These are phyloP conservation scores for Diabrotica virgifera DNA, from an alignment of 1,140 invertebrate genomes.

Conservation along the genomic window DNA sequence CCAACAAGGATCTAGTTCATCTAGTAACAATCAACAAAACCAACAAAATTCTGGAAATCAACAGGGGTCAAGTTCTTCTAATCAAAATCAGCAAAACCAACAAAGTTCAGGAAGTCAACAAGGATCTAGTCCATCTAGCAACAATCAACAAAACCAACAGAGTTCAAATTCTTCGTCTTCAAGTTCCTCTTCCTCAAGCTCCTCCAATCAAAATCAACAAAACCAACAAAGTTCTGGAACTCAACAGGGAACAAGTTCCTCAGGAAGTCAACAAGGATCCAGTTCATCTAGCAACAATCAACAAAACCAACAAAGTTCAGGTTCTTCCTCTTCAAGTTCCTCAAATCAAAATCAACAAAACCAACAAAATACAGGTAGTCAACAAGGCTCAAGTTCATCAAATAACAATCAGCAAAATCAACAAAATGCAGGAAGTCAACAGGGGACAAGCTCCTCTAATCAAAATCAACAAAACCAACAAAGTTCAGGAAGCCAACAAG, in stretches of 20 bases:
- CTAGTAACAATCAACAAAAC: background rate
- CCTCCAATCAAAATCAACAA: conserved; percentile 7
- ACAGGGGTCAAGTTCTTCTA: background rate
- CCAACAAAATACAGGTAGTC: conserved; percentile 3
- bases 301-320: background rate
- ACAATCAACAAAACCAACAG: conserved; percentile 25
- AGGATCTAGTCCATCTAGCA: conserved; percentile 14
- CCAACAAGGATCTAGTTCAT: background rate
- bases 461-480: conserved; percentile 19
- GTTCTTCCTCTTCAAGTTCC: background rate
- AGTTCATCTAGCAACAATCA: conserved; percentile 17
- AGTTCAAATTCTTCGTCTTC: background rate
- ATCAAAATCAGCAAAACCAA: conserved; percentile 20
- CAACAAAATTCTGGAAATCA: conserved; percentile 4
- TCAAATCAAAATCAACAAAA: background rate
- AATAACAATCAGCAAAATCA: conserved; percentile 26
- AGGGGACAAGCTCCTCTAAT: conserved; percentile 9
- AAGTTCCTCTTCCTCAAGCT: conserved; percentile 6
- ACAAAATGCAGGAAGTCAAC: conserved; percentile 10
- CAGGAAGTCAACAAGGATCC: no score
- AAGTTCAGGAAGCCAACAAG: conserved; percentile 14
- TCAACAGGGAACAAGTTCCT: conserved; percentile 13
- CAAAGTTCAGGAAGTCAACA: no score
- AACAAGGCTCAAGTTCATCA: background rate
- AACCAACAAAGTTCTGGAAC: background rate